Evolutionary conservation across 2,113 vertebrate genomes (phyloP), one percentile per base, ranked within the genome.

Genomic region (Lonchura striata): DNA sequence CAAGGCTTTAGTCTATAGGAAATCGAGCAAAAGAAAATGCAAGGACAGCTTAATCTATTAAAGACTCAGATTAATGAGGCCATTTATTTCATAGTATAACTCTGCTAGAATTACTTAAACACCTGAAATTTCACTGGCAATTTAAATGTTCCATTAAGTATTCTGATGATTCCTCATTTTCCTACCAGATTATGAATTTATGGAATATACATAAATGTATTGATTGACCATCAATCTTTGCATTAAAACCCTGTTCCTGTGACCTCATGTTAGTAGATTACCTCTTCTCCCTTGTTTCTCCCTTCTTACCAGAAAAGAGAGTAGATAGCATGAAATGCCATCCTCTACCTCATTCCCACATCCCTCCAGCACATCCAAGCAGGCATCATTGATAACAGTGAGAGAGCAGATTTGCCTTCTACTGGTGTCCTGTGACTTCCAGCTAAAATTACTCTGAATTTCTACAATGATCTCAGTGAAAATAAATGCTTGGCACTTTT

Each of bases 91-190:
- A 86, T 4, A 72, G 17, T 71, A 37, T 70, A 81, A 79, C 33
- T 85, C 53, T 65, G n/a, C 46, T 82, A 93, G 63, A 95, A 82
- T 59, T 92, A 68, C 66, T 82, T 69, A 80, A 69, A 82, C 30
- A 85, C 35, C 54, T 87, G 46, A 91, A 92, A 41, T 89, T 89
- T 57, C 63, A 76, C 41, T 42, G 35, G 54, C 46, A 95, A 82
- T 94, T 92, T 91, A 91, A 93, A 46, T 74, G 61, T 57, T 79
- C 46, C 35, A 59, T 76, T 82, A 90, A 87, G 27, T 82, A 86
- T 82, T 82, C 61, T 77, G 82, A 90, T 59, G 35, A 94, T 63
- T 76, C 37, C 42, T 87, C 42, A 53, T 85, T 96, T 92, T 94
- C 84, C 53, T 72, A 66, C 21, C 27, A 35, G 35, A 66, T 80